Percentiles rank a stretch among this genome's conserved stretches.
Evolutionary conservation across 1,140 invertebrate species (phyloP).

Genomic region (Drosophila athabasca): DNA sequence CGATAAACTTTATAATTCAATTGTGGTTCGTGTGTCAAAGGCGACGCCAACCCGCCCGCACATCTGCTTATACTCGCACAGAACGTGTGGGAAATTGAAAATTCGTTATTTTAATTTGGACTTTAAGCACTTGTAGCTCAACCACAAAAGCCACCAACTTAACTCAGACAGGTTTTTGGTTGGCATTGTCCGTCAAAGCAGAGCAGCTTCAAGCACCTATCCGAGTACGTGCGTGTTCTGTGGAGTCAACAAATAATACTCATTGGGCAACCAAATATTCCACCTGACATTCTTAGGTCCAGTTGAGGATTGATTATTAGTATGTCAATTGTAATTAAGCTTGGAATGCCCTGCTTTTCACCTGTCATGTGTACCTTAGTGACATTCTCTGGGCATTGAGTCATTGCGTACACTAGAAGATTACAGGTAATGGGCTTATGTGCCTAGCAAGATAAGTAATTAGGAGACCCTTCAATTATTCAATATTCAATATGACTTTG

Average conservation of each 20-base stretch:
- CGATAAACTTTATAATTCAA: constrained; percentile 72
- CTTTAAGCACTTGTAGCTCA: constrained; percentile 38
- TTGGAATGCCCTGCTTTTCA: constrained; percentile 18
- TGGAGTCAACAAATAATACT: background rate
- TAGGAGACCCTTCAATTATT: background rate
- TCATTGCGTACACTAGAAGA: background rate
- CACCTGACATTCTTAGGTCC: background rate
- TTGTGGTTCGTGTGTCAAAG: constrained; percentile 59
- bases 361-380: constrained; percentile 14
- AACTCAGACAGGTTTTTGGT: constrained; percentile 19
- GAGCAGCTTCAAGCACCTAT: too few species aligned
- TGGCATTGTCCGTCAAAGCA: background rate
- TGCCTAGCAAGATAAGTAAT: background rate
- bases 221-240: too few species aligned
- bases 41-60: constrained; percentile 25
- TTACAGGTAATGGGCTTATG: background rate
- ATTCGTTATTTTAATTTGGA: constrained; percentile 19
- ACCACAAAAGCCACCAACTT: constrained; percentile 36
- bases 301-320: constrained; percentile 5
- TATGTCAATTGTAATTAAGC: constrained; percentile 36
- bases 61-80: constrained; percentile 4
- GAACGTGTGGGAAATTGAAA: background rate
- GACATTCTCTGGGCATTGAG: constrained; percentile 14
- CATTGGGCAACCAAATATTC: background rate
- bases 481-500: too few species aligned